Evolutionary conservation across 1,140 invertebrate genomes (phyloP).

Genomic region (Brachionus plicatilis): DNA sequence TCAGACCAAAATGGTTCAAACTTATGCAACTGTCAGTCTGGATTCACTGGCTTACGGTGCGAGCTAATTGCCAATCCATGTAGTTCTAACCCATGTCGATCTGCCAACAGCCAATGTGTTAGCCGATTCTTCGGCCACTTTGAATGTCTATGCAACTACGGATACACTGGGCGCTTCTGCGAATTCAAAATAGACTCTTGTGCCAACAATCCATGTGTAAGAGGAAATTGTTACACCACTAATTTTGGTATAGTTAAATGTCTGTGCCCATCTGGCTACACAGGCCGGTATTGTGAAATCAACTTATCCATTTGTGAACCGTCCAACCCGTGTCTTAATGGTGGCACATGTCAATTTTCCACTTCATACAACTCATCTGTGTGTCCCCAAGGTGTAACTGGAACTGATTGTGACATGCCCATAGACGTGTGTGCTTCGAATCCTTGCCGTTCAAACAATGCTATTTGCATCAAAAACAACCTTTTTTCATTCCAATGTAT

Average conservation of each 20-base stretch:
- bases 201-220: constrained; percentile 64
- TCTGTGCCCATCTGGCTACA: constrained; percentile 50
- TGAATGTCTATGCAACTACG: constrained; percentile 40
- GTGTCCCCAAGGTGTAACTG: constrained; percentile 42
- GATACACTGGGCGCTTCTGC: constrained; percentile 42
- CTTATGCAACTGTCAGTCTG: constrained; percentile 75
- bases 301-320: constrained; percentile 27
- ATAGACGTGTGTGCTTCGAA: constrained; percentile 42
- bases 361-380: constrained; percentile 26
- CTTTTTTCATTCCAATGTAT: constrained; percentile 3
- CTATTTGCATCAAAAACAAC: constrained; percentile 58
- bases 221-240: constrained; percentile 73
- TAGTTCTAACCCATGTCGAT: constrained; percentile 43
- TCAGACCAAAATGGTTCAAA: constrained; percentile 61
- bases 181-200: constrained; percentile 66
- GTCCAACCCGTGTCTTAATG: constrained; percentile 41
- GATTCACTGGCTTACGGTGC: constrained; percentile 62
- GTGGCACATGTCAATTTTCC: constrained; percentile 45
- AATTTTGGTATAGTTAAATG: constrained; percentile 47
- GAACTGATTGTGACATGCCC: constrained; percentile 43
- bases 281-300: constrained; percentile 43
- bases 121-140: constrained; percentile 31
- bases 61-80: neutral
- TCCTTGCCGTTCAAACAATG: constrained; percentile 56
- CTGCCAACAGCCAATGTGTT: constrained; percentile 41